phyloP scores from a whole-genome alignment of 2,113 vertebrate genomes.

The Picathartes gymnocephalus region DNA sequence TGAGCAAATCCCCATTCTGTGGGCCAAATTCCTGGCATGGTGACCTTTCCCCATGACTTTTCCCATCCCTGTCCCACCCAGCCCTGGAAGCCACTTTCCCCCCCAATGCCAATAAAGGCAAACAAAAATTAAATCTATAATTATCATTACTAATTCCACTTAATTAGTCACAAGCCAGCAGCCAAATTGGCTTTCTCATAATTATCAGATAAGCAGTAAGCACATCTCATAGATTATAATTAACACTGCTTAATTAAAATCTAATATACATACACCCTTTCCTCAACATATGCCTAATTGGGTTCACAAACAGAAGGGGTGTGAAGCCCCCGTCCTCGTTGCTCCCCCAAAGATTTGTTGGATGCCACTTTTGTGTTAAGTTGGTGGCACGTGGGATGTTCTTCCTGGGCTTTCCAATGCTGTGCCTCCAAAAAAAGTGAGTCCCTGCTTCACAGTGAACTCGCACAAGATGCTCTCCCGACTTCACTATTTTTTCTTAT shows the following conservation, averaged over 20 bases:
- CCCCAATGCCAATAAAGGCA: constrained; percentile 71
- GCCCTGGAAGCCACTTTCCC: constrained; percentile 18
- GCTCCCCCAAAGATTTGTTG: not conserved
- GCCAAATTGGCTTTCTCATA: constrained; percentile 85
- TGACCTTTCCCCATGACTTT: not conserved
- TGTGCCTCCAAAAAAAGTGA: not conserved
- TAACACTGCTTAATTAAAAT: constrained; percentile 86
- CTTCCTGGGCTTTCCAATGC: not conserved
- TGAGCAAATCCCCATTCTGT: fast-evolving
- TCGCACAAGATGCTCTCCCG: not conserved
- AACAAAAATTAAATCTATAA: constrained; percentile 83
- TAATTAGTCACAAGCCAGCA: constrained; percentile 85
- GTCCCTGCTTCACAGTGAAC: not conserved
- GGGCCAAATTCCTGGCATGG: fast-evolving
- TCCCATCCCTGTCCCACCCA: not conserved
- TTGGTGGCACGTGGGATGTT: not conserved
- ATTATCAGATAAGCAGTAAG: constrained; percentile 86
- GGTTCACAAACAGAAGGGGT: constrained; percentile 61
- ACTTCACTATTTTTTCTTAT: constrained; percentile 45
- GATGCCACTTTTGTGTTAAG: not conserved
- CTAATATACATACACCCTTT: constrained; percentile 79
- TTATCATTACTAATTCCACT: constrained; percentile 85
- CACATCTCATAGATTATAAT: constrained; percentile 86
- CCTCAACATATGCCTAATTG: constrained; percentile 75
- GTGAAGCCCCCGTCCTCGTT: not conserved